phyloP scores from a whole-genome alignment of 2,113 vertebrate species.

The Bos taurus region DNA sequence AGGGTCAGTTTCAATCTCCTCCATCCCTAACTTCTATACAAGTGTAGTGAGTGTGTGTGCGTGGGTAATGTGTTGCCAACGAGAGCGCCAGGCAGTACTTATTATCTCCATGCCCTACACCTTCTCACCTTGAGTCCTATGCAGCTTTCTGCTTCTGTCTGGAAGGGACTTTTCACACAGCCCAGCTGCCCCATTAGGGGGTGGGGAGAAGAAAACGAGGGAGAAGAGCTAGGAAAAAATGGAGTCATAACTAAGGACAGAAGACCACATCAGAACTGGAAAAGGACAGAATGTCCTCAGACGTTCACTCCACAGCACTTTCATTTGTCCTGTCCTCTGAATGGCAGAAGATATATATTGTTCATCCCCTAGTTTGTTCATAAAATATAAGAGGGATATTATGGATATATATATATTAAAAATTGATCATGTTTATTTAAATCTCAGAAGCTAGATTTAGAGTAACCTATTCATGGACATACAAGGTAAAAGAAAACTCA shows the following conservation, averaged over 20 bases:
- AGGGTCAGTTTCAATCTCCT: background rate
- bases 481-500: constrained; percentile 17
- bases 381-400: background rate
- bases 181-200: too few species aligned
- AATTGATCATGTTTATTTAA: background rate
- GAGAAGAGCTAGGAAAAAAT: background rate
- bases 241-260: background rate
- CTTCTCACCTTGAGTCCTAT: background rate
- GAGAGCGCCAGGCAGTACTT: background rate
- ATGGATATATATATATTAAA: background rate
- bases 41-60: too few species aligned
- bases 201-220: background rate
- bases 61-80: background rate
- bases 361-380: background rate
- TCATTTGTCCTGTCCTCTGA: background rate
- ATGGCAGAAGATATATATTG: background rate
- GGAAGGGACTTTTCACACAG: background rate
- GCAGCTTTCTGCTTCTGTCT: background rate
- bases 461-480: background rate
- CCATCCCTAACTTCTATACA: background rate
- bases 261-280: background rate
- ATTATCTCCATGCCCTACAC: background rate
- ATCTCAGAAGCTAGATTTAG: background rate
- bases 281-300: background rate
- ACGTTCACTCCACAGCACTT: background rate